Percentiles rank a stretch among this genome's conserved stretches.
phyloP scores from a whole-genome alignment of 2,888 invertebrate genomes.

The Achlya flavicornis region DNA sequence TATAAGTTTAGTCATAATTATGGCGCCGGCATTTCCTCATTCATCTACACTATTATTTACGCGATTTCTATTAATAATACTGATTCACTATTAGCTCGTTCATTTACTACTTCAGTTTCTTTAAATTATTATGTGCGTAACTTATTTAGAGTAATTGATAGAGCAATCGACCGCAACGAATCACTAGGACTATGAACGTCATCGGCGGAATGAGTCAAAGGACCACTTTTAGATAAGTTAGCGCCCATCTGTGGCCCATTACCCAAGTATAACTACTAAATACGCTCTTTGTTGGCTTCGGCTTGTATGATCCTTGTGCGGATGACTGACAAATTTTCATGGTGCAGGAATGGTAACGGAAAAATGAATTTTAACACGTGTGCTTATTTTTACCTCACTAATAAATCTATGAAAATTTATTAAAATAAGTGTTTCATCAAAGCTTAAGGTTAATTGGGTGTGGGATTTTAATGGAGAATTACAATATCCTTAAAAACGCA shows the following conservation, averaged over 20 bases:
- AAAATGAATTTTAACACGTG: neutral
- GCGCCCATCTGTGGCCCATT: conserved; percentile 26
- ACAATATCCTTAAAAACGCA: no score
- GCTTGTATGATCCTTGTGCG: conserved; percentile 18
- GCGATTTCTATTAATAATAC: neutral
- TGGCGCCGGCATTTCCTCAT: conserved; percentile 3
- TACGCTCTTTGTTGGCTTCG: conserved; percentile 26
- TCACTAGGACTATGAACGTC: conserved; percentile 10
- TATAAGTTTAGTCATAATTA: neutral
- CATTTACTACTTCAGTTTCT: conserved; percentile 5
- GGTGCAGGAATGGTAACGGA: neutral
- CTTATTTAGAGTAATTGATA: conserved; percentile 5
- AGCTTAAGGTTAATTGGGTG: no score
- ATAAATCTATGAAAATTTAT: no score
- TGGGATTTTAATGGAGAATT: no score
- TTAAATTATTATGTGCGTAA: conserved; percentile 8
- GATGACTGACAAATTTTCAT: conserved; percentile 27
- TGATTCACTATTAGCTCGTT: conserved; percentile 5
- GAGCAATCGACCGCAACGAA: conserved; percentile 11
- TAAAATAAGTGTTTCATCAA: no score
- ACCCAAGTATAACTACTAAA: conserved; percentile 26
- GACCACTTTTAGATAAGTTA: conserved; percentile 18
- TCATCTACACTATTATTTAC: neutral
- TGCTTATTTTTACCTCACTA: no score
- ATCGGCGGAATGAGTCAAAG: conserved; percentile 19